A percentile compares a stretch with the other conserved stretches of the same genome.
These are phyloP conservation scores for Drosophila kanekoi DNA, from an alignment of 2,888 invertebrate genomes.

Conservation along the genomic window DNA sequence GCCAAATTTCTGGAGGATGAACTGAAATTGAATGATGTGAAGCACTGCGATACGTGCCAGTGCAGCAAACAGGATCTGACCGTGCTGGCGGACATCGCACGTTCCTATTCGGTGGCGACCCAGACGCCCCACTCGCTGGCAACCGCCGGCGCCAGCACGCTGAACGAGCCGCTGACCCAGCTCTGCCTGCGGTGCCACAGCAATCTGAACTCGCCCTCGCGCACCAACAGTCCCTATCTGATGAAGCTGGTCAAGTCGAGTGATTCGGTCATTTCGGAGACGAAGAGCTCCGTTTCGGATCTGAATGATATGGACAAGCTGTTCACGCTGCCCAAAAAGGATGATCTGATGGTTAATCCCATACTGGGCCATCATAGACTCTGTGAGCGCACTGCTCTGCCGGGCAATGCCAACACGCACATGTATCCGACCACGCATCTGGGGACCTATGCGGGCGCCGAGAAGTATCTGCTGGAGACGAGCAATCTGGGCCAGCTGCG, in stretches of 20 bases:
- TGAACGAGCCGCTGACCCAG: constrained; percentile 77
- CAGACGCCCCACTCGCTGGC: constrained; percentile 87
- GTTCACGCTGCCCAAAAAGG: constrained; percentile 84
- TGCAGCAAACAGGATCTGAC: constrained; percentile 87
- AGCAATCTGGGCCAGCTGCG: constrained; percentile 67
- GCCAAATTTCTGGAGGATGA: constrained; percentile 96
- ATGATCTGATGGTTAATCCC: constrained; percentile 85
- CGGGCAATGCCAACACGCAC: constrained; percentile 63
- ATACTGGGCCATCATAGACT: constrained; percentile 87
- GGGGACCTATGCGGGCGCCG: constrained; percentile 70
- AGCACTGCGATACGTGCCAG: constrained; percentile 93
- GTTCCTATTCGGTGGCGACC: constrained; percentile 88
- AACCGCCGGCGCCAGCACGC: constrained; percentile 28
- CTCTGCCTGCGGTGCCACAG: constrained; percentile 88
- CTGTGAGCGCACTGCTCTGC: constrained; percentile 85
- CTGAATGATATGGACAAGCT: constrained; percentile 84
- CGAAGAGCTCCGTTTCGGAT: constrained; percentile 85
- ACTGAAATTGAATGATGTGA: constrained; percentile 90
- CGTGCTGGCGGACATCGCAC: constrained; percentile 87
- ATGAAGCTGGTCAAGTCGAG: constrained; percentile 85
- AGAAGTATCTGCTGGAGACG: constrained; percentile 76
- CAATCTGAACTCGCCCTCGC: constrained; percentile 85
- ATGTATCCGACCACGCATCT: constrained; percentile 76
- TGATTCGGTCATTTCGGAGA: constrained; percentile 85
- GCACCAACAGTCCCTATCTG: constrained; percentile 85